phyloP scores from a whole-genome alignment of 1,140 invertebrate genomes.

The Zeugodacus cucurbitae region DNA sequence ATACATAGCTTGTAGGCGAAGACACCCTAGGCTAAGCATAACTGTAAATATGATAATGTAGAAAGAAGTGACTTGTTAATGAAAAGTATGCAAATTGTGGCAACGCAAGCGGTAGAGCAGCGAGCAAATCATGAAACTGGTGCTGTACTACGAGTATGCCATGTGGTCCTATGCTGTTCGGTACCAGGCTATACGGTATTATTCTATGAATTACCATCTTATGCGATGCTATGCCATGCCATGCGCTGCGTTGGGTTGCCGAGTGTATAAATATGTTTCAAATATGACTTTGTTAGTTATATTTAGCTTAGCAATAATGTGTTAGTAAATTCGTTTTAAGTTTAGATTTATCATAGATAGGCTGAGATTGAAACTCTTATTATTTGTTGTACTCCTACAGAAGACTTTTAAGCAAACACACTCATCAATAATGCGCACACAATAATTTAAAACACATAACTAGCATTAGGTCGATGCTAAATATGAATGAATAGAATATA shows the following conservation, averaged over 20 bases:
- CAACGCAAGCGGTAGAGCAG: background rate
- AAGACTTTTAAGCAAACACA: background rate
- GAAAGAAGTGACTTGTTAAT: background rate
- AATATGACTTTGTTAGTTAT: conserved; percentile 1
- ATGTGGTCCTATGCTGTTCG: too few relatives aligned
- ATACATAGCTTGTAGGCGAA: conserved; percentile 22
- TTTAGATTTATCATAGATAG: conserved; percentile 26
- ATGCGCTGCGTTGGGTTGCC: background rate
- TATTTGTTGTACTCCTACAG: background rate
- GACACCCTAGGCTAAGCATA: conserved; percentile 6
- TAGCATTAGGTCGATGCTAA: background rate
- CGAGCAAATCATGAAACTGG: background rate
- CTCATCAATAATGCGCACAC: background rate
- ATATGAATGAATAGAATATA: background rate
- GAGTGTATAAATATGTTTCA: background rate
- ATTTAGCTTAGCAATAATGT: conserved; percentile 9
- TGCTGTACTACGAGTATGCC: background rate
- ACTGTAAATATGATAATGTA: conserved; percentile 12
- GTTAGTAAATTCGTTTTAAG: background rate
- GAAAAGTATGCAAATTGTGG: background rate
- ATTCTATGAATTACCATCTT: too few relatives aligned
- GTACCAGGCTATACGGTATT: too few relatives aligned
- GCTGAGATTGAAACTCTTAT: conserved; percentile 21
- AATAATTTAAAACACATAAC: background rate
- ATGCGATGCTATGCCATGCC: background rate